A percentile compares a stretch with the other conserved stretches of the same genome.
phyloP scores from a whole-genome alignment of 2,888 invertebrate genomes.

The Apamea epomidion region DNA sequence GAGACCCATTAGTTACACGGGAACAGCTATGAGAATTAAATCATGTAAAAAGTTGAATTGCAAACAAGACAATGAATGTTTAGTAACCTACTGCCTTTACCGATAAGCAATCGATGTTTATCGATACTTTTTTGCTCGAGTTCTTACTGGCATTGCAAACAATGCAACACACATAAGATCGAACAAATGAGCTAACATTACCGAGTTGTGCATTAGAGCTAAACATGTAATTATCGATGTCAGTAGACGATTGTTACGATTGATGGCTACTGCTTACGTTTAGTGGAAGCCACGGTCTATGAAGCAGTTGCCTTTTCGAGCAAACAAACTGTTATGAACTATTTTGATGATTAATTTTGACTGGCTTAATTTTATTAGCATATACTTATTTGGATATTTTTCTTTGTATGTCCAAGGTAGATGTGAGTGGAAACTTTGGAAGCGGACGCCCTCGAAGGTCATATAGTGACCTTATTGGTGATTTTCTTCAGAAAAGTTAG shows the following conservation, averaged over 20 bases:
- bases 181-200: constrained; percentile 60
- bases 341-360: background rate
- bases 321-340: constrained; percentile 15
- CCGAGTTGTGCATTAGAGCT: constrained; percentile 62
- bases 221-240: constrained; percentile 61
- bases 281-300: constrained; percentile 20
- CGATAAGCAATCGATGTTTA: constrained; percentile 36
- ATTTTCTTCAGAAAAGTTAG: too few species aligned
- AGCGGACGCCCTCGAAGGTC: too few species aligned
- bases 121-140: constrained; percentile 47
- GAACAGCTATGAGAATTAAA: constrained; percentile 51
- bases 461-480: too few species aligned
- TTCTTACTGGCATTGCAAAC: constrained; percentile 49
- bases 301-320: constrained; percentile 21
- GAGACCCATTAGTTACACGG: constrained; percentile 31
- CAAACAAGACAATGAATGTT: constrained; percentile 55
- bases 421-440: too few species aligned
- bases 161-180: constrained; percentile 59
- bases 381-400: too few species aligned
- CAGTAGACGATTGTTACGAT: constrained; percentile 51
- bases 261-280: constrained; percentile 29
- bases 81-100: constrained; percentile 61
- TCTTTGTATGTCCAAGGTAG: too few species aligned
- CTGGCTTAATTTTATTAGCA: too few species aligned
- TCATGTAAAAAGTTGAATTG: constrained; percentile 44